Evolutionary conservation across 1,140 invertebrate genomes (phyloP).

Genomic region (Meloidogyne hapla): DNA sequence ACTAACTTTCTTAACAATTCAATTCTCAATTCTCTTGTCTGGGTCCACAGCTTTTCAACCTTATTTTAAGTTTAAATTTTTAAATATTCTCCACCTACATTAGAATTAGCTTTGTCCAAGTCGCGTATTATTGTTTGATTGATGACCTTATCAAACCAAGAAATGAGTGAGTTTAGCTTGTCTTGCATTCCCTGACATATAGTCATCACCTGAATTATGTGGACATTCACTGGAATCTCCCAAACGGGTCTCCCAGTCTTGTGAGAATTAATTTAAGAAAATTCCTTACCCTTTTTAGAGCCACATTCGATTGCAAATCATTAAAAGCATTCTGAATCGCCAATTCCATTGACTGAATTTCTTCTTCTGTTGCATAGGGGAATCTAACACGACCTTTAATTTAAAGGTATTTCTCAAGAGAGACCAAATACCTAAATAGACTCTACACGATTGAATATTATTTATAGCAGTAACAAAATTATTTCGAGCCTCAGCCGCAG

Average conservation of each 20-base stretch:
- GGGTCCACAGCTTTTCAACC: conserved; percentile 56
- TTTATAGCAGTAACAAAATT: conserved; percentile 70
- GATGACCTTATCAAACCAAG: conserved; percentile 70
- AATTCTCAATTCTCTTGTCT: conserved; percentile 54
- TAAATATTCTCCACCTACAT: conserved; percentile 28
- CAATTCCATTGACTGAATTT: conserved; percentile 68
- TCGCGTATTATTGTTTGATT: conserved; percentile 62
- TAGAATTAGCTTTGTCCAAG: conserved; percentile 58
- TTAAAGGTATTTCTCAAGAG: not conserved
- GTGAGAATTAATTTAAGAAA: too few relatives aligned
- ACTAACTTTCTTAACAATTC: conserved; percentile 57
- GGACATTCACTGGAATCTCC: too few relatives aligned
- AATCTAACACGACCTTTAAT: conserved; percentile 66
- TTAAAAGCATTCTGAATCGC: conserved; percentile 70
- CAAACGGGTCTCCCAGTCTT: too few relatives aligned
- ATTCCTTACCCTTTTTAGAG: conserved; percentile 62
- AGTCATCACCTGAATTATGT: conserved; percentile 65
- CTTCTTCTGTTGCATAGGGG: conserved; percentile 70
- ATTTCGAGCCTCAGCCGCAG: conserved; percentile 69
- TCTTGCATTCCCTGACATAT: conserved; percentile 68
- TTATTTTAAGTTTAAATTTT: conserved; percentile 22
- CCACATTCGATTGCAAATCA: conserved; percentile 68
- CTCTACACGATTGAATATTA: conserved; percentile 69
- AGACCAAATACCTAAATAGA: conserved; percentile 66
- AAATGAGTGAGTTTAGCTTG: conserved; percentile 67